phyloP scores from a whole-genome alignment of 30 jellyfish, hydroid and myxozoan species.

The Pseudorhiza aurosa region DNA sequence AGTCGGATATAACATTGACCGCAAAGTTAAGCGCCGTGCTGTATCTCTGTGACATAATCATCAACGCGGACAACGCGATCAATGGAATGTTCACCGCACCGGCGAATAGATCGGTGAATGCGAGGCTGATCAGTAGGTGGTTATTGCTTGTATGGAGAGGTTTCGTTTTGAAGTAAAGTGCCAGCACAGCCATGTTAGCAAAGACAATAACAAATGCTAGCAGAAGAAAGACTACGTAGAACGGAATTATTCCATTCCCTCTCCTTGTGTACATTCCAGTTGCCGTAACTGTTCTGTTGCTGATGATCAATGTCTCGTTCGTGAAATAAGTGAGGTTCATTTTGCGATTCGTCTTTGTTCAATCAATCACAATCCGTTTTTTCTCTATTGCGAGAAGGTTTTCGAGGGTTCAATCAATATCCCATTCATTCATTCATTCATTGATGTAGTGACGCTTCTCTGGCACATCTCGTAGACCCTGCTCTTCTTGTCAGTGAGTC shows the following conservation, averaged over 20 bases:
- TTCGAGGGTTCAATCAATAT: too few relatives aligned
- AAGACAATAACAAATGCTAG: conserved; percentile 47
- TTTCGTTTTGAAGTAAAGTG: conserved; percentile 42
- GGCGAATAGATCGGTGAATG: conserved; percentile 57
- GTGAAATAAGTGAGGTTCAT: too few relatives aligned
- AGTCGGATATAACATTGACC: conserved; percentile 56
- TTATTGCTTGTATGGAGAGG: conserved; percentile 59
- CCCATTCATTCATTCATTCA: too few relatives aligned
- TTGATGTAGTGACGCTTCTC: too few relatives aligned
- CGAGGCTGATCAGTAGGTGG: conserved; percentile 54
- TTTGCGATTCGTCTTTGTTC: neutral
- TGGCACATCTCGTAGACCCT: too few relatives aligned
- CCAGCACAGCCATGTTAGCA: conserved; percentile 33
- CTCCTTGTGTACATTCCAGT: neutral
- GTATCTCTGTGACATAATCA: neutral
- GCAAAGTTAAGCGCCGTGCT: conserved; percentile 21
- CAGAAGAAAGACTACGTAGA: conserved; percentile 29
- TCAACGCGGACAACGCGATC: conserved; percentile 34
- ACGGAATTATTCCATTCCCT: neutral
- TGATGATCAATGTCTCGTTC: neutral
- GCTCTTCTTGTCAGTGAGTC: too few relatives aligned
- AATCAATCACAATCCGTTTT: too few relatives aligned
- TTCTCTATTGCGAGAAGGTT: neutral
- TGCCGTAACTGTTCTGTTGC: neutral
- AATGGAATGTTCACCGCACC: conserved; percentile 58